A percentile compares a stretch with the other conserved stretches of the same genome.
phyloP scores from a whole-genome alignment of 2,888 invertebrate genomes.

The Cephus rjabovi region DNA sequence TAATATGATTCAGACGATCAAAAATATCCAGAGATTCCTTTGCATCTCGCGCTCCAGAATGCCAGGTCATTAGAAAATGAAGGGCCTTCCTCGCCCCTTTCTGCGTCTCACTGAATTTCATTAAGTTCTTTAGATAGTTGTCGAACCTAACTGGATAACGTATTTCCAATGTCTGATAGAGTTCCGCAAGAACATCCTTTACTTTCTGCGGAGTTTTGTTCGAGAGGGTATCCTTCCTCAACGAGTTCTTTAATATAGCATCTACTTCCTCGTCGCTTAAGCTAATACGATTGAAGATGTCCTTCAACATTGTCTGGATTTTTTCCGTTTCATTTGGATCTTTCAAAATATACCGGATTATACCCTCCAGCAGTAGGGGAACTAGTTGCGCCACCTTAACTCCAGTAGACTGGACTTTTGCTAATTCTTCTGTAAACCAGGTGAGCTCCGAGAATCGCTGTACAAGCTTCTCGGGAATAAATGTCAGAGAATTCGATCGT shows the following conservation, averaged over 20 bases:
- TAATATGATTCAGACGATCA: slow-evolving; percentile 75
- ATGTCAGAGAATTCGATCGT: slow-evolving; percentile 69
- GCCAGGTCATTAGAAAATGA: slow-evolving; percentile 56
- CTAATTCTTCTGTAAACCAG: slow-evolving; percentile 69
- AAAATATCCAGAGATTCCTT: slow-evolving; percentile 52
- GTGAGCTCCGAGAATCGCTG: slow-evolving; percentile 66
- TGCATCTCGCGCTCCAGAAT: slow-evolving; percentile 45
- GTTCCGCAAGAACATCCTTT: slow-evolving; percentile 40
- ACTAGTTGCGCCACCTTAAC: slow-evolving; percentile 72
- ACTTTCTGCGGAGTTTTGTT: slow-evolving; percentile 20
- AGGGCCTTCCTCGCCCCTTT: slow-evolving; percentile 39
- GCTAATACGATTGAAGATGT: slow-evolving; percentile 72
- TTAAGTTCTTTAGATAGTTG: slow-evolving; percentile 72
- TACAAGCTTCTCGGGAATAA: slow-evolving; percentile 70
- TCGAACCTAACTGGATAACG: slow-evolving; percentile 82
- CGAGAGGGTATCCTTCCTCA: slow-evolving; percentile 34
- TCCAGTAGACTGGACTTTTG: slow-evolving; percentile 70
- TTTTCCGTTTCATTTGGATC: slow-evolving; percentile 58
- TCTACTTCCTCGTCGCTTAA: slow-evolving; percentile 69
- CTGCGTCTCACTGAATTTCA: slow-evolving; percentile 51
- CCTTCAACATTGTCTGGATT: slow-evolving; percentile 71
- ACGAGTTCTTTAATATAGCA: slow-evolving; percentile 45
- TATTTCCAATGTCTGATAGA: slow-evolving; percentile 70
- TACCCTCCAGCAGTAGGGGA: slow-evolving; percentile 69
- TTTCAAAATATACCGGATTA: slow-evolving; percentile 69